phyloP scores from a whole-genome alignment of 2,888 invertebrate species.

The Eulithis prunata region DNA sequence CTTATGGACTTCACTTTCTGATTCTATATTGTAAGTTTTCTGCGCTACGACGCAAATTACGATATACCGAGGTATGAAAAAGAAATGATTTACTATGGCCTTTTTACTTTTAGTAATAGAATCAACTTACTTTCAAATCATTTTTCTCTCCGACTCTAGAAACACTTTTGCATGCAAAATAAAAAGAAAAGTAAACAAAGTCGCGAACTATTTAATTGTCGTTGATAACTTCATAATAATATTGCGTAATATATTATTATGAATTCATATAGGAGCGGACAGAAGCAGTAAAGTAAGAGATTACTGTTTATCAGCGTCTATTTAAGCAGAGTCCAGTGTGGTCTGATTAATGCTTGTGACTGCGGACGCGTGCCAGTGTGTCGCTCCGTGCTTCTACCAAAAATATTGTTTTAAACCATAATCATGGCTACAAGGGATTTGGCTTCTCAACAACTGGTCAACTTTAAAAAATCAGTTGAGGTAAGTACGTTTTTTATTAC shows the following conservation, averaged over 20 bases:
- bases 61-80: too few species aligned
- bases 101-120: too few species aligned
- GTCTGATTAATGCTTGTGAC: background rate
- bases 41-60: too few species aligned
- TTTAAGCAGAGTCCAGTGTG: constrained; percentile 27
- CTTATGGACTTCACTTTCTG: too few species aligned
- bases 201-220: constrained; percentile 5
- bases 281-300: constrained; percentile 22
- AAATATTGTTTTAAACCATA: constrained; percentile 5
- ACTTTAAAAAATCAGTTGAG: constrained; percentile 85
- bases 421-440: constrained; percentile 82
- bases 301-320: constrained; percentile 32
- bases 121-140: too few species aligned
- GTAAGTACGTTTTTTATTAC: constrained; percentile 66
- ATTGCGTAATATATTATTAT: background rate
- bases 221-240: constrained; percentile 14
- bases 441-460: constrained; percentile 85
- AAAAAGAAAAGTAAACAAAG: constrained; percentile 1
- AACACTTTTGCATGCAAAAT: too few species aligned
- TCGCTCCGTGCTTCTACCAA: constrained; percentile 50
- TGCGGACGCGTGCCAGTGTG: constrained; percentile 62
- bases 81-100: too few species aligned
- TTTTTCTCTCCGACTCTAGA: background rate
- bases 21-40: too few species aligned
- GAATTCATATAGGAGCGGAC: constrained; percentile 9